Evolutionary conservation across 2,113 vertebrate genomes (phyloP).

Genomic region (Crotophaga sulcirostris): DNA sequence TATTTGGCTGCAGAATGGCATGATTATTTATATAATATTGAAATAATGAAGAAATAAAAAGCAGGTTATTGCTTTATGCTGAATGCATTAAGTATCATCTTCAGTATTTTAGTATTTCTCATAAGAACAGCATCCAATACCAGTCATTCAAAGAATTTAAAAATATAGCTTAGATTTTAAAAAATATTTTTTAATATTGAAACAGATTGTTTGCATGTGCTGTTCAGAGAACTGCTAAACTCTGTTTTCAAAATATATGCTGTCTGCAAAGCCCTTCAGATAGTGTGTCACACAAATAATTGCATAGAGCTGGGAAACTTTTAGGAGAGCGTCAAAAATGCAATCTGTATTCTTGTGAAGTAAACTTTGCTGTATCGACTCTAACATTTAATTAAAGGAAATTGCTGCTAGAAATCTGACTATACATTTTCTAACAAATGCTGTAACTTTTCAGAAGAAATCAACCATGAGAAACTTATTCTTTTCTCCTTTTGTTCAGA

Average conservation of each 20-base stretch:
- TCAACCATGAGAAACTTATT: neutral
- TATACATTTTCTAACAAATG: neutral
- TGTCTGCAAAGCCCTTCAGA: neutral
- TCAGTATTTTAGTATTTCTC: neutral
- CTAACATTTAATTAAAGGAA: neutral
- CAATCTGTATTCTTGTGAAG: neutral
- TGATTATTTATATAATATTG: neutral
- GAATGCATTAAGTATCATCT: neutral
- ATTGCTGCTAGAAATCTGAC: neutral
- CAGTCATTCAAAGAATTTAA: neutral
- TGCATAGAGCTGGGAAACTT: neutral
- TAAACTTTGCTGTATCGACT: neutral
- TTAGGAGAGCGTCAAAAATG: neutral
- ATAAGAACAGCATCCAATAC: neutral
- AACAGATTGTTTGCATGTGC: neutral
- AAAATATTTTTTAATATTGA: neutral
- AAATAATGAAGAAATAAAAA: neutral
- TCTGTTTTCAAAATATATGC: neutral
- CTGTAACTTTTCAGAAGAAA: neutral
- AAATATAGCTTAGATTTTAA: neutral
- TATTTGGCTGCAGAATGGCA: neutral
- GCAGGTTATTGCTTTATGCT: neutral
- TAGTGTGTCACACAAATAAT: neutral
- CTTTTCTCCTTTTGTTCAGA: neutral
- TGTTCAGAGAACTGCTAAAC: neutral